Conservation (phyloP, 35 echinoderm and acorn worm genomes). For the Apostichopus parvimensis region DNA sequence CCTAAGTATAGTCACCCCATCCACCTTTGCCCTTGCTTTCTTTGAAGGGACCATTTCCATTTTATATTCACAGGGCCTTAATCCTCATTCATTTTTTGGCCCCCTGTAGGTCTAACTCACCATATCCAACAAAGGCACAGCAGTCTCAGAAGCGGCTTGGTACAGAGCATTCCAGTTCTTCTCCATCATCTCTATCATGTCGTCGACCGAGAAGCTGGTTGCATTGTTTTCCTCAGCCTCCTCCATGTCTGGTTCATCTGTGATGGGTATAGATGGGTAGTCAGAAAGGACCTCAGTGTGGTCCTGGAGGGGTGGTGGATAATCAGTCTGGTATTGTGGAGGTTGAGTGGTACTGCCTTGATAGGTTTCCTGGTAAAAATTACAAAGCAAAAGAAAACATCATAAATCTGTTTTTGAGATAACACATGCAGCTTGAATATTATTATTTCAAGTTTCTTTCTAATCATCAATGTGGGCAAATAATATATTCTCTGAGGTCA, state of each 20-base stretch:
- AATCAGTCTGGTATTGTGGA: background rate
- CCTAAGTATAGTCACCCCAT: too few relatives aligned
- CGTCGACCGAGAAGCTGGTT: background rate
- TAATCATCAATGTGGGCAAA: too few relatives aligned
- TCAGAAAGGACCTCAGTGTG: background rate
- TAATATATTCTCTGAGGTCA: too few relatives aligned
- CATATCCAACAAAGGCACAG: conserved; percentile 1
- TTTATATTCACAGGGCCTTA: too few relatives aligned
- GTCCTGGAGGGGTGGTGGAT: background rate
- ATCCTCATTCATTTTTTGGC: too few relatives aligned
- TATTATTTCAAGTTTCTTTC: too few relatives aligned
- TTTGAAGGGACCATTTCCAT: too few relatives aligned
- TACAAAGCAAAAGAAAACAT: background rate
- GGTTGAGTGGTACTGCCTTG: conserved; percentile 21
- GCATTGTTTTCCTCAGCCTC: background rate
- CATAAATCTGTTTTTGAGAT: too few relatives aligned
- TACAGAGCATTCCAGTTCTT: conserved; percentile 11
- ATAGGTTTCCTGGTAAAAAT: background rate
- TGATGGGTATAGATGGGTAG: background rate
- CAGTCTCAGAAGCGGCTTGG: background rate
- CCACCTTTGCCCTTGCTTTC: background rate
- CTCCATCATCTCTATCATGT: background rate
- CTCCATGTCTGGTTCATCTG: conserved; percentile 2
- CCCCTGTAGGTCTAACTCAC: background rate
- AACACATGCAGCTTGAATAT: too few relatives aligned